Evolutionary conservation across 2,888 invertebrate species (phyloP), one percentile per base, ranked within the genome.

Genomic region (Cheiracanthium punctorium): DNA sequence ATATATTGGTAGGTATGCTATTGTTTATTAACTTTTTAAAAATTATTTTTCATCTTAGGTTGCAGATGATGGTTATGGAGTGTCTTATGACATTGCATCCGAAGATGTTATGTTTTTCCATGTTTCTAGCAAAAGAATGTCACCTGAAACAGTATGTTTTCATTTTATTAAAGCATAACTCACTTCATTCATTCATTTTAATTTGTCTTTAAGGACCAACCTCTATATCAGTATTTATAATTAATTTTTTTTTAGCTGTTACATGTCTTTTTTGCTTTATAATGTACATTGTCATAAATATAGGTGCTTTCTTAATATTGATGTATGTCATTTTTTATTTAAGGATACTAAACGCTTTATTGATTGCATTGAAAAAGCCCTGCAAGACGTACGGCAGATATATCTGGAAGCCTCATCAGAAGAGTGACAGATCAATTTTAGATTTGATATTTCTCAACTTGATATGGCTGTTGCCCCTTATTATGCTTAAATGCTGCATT

Each of bases 41-140:
- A n/a, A n/a, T 67, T 29, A 29, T 30, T 1, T 70, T 67, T 69
- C 33, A 20, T n/a, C 48, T 80, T 65, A 91, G 90, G 93, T 99
- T 0, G 98, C 98, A 0, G 98, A 99, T 92, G 97, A 98, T 92
- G 99, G 99, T 48, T 99, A 99, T 92, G 99, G 99, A 69, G 98
- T 99, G 0, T 98, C 98, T 0, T 99, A 99, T 92, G 98, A 99
- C 90, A 96, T 99, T 90, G 98, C 97, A 73, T 98, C 99, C 43
- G 99, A 99, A 92, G 95, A 99, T 93, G 93, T 95, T 30, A 92
- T 99, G 89, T 98, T 99, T 93, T 99, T 99, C 94, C 99, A 99
- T 92, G 96, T 99, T 90, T 98, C 98, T 67, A 96, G 97, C 92
- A 99, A 99, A 93, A 95, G 94, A 90, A 96, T 96, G 90, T 98